phyloP scores from a whole-genome alignment of 2,797 vertebrate species.

The Neosalanx taihuensis region DNA sequence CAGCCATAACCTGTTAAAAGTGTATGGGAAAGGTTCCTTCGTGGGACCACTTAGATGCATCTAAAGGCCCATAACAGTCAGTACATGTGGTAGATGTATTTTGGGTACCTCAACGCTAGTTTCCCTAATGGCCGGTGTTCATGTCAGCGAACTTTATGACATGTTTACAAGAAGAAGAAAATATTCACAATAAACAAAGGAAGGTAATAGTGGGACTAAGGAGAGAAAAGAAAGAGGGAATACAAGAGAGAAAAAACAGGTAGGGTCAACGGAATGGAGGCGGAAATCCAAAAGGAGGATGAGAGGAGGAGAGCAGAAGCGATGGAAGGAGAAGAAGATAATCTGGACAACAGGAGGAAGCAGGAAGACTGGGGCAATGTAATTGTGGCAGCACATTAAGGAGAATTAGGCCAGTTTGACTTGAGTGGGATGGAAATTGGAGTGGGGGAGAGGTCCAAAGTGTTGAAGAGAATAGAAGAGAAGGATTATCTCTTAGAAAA shows the following conservation, averaged over 20 bases:
- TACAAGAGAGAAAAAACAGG: neutral
- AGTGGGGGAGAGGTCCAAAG: slow-evolving; percentile 7
- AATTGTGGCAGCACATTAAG: slow-evolving; percentile 14
- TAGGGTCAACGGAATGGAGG: neutral
- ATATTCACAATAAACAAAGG: neutral
- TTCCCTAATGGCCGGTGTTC: slow-evolving; percentile 21
- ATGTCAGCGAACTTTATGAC: slow-evolving; percentile 20
- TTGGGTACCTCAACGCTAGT: neutral
- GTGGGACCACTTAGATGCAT: slow-evolving; percentile 34
- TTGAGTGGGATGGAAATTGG: slow-evolving; percentile 22
- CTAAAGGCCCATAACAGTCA: slow-evolving; percentile 17
- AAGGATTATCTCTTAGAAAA: neutral
- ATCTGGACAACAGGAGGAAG: slow-evolving; percentile 6
- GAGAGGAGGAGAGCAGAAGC: neutral
- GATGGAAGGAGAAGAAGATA: neutral
- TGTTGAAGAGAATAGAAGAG: slow-evolving; percentile 11
- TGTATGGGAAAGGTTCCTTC: neutral
- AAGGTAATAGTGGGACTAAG: neutral
- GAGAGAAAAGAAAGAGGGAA: neutral
- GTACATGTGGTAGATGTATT: neutral
- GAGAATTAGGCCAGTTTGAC: slow-evolving; percentile 44
- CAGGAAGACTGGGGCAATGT: slow-evolving; percentile 37
- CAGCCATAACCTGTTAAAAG: slow-evolving; percentile 36
- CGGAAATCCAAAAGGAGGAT: no score
- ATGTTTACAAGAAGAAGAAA: neutral